Evolutionary conservation across 2,888 invertebrate species (phyloP), one percentile per base, ranked within the genome.

Genomic region (Atherix ibis): DNA sequence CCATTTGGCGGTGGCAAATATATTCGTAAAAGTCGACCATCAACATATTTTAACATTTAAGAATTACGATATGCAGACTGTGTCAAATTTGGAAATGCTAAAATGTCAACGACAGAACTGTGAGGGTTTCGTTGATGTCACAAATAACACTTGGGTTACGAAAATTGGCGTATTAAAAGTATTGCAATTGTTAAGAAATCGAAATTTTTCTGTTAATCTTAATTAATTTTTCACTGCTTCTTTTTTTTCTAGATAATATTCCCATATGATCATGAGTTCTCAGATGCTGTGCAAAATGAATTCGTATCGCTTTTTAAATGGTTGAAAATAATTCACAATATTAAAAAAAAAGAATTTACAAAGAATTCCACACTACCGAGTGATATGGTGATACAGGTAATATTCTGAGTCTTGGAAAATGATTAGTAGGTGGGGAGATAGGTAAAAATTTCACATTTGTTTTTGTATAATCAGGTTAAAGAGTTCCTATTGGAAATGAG

Each of bases 241-340:
- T 66, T 80, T 16, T 70, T 70, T 29, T 66, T 73, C 76, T 22
- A 73, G 79, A 51, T 74, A 67, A 46, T 70, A 43, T 91, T 89
- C 52, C 91, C 91, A 0, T 81, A 88, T 59, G 76, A 83, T 48
- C 89, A 89, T 51, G 72, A 81, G 34, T 91, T 84, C 53, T 82
- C 87, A 12, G 81, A 83, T 40, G 84, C 88, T 0, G 76, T 88
- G 38, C 85, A 85, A 52, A 84, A 85, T 43, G 84, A 89, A 51
- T 74, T 87, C 39, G 71, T 94, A n/a, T 84, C 87, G 2, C 68
- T 89, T 18, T 75, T 84, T 51, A 97, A 94, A 56, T 98, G 97
- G 97, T 58, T 95, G 35, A 92, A 91, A 57, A 61, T 80, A 39
- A 70, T 89, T 9, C 92, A 94, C 54, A 70, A 68, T 27, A 60